Evolutionary conservation across 2,888 invertebrate genomes (phyloP).

Genomic region (Eupithecia inturbata): DNA sequence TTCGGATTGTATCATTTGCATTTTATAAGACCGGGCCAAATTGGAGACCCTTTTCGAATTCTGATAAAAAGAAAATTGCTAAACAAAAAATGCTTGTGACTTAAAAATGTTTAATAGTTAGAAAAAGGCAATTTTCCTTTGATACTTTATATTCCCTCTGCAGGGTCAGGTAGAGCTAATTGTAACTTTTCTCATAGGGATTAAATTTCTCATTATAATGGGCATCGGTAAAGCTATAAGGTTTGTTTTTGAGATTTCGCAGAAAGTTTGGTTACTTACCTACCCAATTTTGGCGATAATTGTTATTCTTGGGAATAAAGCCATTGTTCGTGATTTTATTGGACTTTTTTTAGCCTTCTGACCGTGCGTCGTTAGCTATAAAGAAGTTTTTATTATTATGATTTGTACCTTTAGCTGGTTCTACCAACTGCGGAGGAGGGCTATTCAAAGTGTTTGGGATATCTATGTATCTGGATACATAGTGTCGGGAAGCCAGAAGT

Average conservation of each 20-base stretch:
- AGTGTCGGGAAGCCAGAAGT: no score
- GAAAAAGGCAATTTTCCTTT: conserved; percentile 16
- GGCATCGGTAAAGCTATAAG: neutral
- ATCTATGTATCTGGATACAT: no score
- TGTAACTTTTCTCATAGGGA: conserved; percentile 13
- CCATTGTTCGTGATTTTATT: neutral
- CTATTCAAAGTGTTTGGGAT: no score
- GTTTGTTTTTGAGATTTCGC: neutral
- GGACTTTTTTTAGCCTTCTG: neutral
- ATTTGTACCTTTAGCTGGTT: neutral
- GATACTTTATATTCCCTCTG: conserved; percentile 19
- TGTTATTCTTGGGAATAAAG: neutral
- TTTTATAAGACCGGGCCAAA: neutral
- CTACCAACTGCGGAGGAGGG: neutral
- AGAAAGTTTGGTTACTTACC: neutral
- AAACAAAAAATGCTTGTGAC: neutral
- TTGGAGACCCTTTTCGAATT: neutral
- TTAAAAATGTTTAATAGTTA: conserved; percentile 8
- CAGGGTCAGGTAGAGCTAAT: conserved; percentile 12
- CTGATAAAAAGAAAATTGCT: neutral
- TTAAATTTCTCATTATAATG: conserved; percentile 15
- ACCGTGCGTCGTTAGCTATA: neutral
- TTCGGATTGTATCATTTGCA: neutral
- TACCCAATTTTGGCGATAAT: neutral
- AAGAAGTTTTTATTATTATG: neutral